These are phyloP conservation scores for Synchiropus splendidus DNA, from an alignment of 2,113 vertebrate genomes.

Conservation along the genomic window DNA sequence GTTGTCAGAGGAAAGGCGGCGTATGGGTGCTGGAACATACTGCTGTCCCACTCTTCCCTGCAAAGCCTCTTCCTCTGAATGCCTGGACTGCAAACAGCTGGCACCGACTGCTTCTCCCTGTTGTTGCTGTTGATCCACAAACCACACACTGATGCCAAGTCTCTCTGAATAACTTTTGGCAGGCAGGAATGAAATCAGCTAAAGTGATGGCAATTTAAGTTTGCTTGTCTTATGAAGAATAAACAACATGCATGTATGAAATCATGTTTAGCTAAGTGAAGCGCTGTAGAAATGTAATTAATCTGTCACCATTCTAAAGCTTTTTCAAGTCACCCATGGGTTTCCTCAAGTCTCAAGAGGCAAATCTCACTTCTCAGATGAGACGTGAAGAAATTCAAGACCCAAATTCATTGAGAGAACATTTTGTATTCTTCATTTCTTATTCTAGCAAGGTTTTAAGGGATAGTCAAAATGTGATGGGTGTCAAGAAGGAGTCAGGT, in stretches of 20 bases:
- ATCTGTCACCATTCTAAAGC: too few relatives aligned
- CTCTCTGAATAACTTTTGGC: conserved; percentile 14
- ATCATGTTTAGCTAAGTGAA: too few relatives aligned
- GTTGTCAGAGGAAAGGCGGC: conserved; percentile 9
- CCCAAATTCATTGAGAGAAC: too few relatives aligned
- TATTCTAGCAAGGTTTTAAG: too few relatives aligned
- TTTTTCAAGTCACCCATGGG: too few relatives aligned
- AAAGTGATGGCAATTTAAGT: conserved; percentile 16
- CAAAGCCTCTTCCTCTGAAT: conserved; percentile 15
- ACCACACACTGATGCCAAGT: conserved; percentile 22
- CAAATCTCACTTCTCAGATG: too few relatives aligned
- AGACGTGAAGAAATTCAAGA: too few relatives aligned
- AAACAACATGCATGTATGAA: neutral
- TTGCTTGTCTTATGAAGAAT: neutral
- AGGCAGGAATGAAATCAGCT: conserved; percentile 7
- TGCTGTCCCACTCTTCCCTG: conserved; percentile 16
- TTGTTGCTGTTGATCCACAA: conserved; percentile 13
- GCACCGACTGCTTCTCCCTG: conserved; percentile 6
- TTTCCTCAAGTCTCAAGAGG: too few relatives aligned
- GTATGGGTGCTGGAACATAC: conserved; percentile 7
- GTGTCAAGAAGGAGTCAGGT: too few relatives aligned
- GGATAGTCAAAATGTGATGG: too few relatives aligned
- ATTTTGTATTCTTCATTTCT: too few relatives aligned
- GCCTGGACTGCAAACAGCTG: conserved; percentile 34
- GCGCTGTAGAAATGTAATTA: too few relatives aligned